These are phyloP conservation scores for Odocoileus virginianus DNA, from an alignment of 2,113 vertebrate genomes.

Conservation along the genomic window DNA sequence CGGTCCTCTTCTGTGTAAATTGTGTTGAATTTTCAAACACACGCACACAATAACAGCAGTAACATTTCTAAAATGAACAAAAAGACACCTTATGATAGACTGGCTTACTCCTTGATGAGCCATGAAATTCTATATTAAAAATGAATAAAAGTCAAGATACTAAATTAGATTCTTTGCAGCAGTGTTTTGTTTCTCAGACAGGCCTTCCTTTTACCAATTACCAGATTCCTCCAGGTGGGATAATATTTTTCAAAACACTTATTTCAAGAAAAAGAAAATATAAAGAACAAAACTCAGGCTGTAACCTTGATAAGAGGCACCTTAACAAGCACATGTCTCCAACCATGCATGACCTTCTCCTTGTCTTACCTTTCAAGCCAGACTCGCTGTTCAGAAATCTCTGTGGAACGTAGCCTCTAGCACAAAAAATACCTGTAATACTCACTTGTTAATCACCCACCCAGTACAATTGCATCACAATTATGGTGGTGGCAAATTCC, in stretches of 20 bases:
- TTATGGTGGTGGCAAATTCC: background rate
- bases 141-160: conserved; percentile 36
- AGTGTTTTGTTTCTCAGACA: conserved; percentile 43
- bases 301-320: conserved; percentile 16
- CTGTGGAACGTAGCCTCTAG: background rate
- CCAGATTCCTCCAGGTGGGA: background rate
- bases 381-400: background rate
- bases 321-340: background rate
- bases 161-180: conserved; percentile 46
- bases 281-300: background rate
- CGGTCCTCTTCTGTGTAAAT: background rate
- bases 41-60: background rate
- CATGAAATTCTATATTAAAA: conserved; percentile 45
- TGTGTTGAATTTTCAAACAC: background rate
- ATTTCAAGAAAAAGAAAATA: background rate
- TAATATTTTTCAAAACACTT: conserved; percentile 36
- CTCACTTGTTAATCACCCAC: background rate
- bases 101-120: conserved; percentile 16
- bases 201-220: conserved; percentile 22
- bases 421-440: background rate
- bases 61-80: conserved; percentile 6
- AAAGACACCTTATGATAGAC: background rate
- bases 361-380: background rate
- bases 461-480: background rate
- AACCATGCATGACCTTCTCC: background rate